Percentiles rank a stretch among this genome's conserved stretches.
phyloP scores from a whole-genome alignment of 2,113 vertebrate genomes.

The Plecturocebus donacophilus region DNA sequence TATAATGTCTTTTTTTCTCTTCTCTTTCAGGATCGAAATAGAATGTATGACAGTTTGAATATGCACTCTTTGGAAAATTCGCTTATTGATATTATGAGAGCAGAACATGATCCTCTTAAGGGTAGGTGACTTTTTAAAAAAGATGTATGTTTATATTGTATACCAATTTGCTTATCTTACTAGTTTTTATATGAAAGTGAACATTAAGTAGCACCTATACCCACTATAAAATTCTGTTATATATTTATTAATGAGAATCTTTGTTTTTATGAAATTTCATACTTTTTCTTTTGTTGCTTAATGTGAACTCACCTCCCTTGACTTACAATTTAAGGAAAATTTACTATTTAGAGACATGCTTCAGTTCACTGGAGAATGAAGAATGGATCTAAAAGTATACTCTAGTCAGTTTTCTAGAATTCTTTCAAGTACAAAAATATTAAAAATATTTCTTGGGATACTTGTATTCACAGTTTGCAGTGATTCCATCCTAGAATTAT shows the following conservation, averaged over 20 bases:
- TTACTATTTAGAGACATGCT: not conserved
- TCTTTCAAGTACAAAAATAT: not conserved
- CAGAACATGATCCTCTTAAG: conserved; percentile 98
- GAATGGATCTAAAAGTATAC: not conserved
- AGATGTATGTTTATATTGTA: conserved; percentile 52
- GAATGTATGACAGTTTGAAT: conserved; percentile 99
- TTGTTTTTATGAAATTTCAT: not conserved
- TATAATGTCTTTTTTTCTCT: conserved; percentile 72
- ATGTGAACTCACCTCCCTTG: not conserved
- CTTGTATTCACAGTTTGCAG: not conserved
- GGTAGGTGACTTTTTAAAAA: conserved; percentile 87
- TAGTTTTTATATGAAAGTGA: not conserved
- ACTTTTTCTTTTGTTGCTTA: conserved; percentile 11
- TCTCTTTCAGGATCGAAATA: conserved; percentile 90
- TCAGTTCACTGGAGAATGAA: not conserved
- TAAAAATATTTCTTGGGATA: not conserved
- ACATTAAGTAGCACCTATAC: not conserved
- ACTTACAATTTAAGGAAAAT: conserved; percentile 1
- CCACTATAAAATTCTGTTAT: not conserved
- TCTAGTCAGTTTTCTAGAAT: conserved; percentile 6
- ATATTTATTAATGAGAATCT: not conserved
- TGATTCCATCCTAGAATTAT: not conserved
- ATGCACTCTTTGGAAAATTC: conserved; percentile 99
- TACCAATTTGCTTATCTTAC: conserved; percentile 51
- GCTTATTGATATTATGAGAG: conserved; percentile 99